Base-by-base conservation (phyloP, 2,888 invertebrate genomes). In the Liopterus haemorrhoidalis region DNA sequence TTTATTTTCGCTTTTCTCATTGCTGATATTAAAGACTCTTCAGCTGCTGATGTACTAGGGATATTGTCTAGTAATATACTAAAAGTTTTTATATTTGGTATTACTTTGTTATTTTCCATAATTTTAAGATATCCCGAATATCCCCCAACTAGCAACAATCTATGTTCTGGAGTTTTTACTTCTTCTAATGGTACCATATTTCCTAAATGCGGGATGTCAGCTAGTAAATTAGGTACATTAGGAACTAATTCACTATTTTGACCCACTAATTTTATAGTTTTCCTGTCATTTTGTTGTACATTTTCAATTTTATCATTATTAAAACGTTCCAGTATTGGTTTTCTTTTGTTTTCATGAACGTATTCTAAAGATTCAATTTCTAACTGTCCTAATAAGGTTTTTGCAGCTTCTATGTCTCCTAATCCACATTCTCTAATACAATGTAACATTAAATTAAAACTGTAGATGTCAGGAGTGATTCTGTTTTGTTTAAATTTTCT, bases 381-480 rank as follows among this genome's bases (percentile, higher is more conserved):
- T 19, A 32, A 33, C 15, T 38, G 33, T 33, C 27, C 19, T 32
- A 79, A 62, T n/a, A 75, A 63, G 46, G 78, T 71, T 55, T 73
- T 66, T 53, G 79, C 75, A 24, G 74, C 71, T 35, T 73, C 69
- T 35, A 75, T 63, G 57, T 79, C 74, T 0, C 91, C 91, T 48
- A 92, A 70, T 38, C 81, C 78, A 65, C 92, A 92, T 54, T 93
- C 91, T 51, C 85, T 77, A 0, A 84, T 79, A 62, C 82, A 80
- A 57, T 85, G 74, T 1, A 95, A 63, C 63, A 96, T 71, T 18
- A 91, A 73, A 72, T 92, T 91, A 59, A 85, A 95, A 2, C 82
- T 78, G 57, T 73, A 81, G 43, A 85, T 67, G 59, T 77, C 78
- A 0, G 92, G 91, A 31, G 66, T 70, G 28, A 91, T 72, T 32